phyloP scores from a whole-genome alignment of 2,888 invertebrate species.

The Phyllotreta cruciferae region DNA sequence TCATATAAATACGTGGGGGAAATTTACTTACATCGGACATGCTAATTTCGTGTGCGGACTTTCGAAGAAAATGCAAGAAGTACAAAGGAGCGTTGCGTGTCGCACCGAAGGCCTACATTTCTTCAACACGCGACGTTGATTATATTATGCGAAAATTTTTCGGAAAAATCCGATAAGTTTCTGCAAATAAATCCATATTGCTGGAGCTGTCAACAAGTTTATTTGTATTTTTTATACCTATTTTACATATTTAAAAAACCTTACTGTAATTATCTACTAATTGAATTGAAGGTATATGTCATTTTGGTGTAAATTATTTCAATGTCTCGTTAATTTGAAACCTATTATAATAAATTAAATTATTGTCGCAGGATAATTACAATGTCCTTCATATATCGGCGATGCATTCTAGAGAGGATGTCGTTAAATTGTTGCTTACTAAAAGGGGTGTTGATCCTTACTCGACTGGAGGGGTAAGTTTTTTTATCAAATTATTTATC shows the following conservation, averaged over 20 bases:
- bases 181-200: too few species aligned
- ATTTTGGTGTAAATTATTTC: too few species aligned
- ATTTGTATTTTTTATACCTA: too few species aligned
- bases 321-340: too few species aligned
- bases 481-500: background rate
- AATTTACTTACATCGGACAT: slow-evolving; percentile 2
- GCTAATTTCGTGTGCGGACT: slow-evolving; percentile 7
- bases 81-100: slow-evolving; percentile 22
- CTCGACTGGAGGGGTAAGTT: slow-evolving; percentile 91
- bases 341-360: background rate
- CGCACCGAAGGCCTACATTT: slow-evolving; percentile 21
- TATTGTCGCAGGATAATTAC: slow-evolving; percentile 84
- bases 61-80: slow-evolving; percentile 14
- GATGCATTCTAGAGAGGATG: slow-evolving; percentile 93
- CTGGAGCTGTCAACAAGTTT: too few species aligned
- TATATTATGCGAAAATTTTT: slow-evolving; percentile 11
- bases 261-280: too few species aligned
- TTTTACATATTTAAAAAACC: too few species aligned
- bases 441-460: slow-evolving; percentile 92
- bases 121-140: slow-evolving; percentile 28
- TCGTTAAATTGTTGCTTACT: slow-evolving; percentile 86
- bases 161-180: background rate
- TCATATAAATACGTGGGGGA: background rate
- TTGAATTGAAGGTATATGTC: too few species aligned
- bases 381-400: slow-evolving; percentile 95